Base-by-base conservation (phyloP, 2,888 invertebrate genomes). In the Limnephilus marmoratus region DNA sequence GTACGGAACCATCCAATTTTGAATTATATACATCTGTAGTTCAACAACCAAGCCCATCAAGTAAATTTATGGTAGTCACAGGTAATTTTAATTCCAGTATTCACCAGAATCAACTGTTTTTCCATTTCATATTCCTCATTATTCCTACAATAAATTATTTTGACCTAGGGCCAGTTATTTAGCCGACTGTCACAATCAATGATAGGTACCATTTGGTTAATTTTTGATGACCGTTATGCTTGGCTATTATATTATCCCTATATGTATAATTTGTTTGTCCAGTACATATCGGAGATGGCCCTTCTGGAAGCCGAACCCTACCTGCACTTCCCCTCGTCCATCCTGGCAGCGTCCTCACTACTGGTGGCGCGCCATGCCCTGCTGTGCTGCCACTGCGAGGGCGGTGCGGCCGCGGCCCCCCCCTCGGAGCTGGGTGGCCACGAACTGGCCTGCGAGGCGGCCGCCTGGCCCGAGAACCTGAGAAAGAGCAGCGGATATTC, bases 281-380 rank as follows among this genome's bases (percentile, higher is more conserved):
- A 98, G 97, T 99, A 98, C 95, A 96, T 99, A 93, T 97, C 97
- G 91, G 99, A 99, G 96, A 95, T 99, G 94, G 97, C 98, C 13
- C 96, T 99, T 94, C 95, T 99, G 94, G 98, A 99, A 94, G 98
- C 98, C 4, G 99, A 99, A 94, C 98, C 98, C 0, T 99, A 97
- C 95, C 96, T 99, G 93, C 97, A 97, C 94, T 98, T 96, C 95
- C 95, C 97, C 94, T 98, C 99, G 41, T 99, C 99, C 5, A 95
- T 97, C 87, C 97, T 99, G 93, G 98, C 99, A 4, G 97, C 98
- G 7, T 97, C 98, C 49, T 97, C 98, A 0, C 95, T 99, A 81
- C 98, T 98, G 91, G 96, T 99, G 49, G 98, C 99, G 0, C 97
- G 98, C 88, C 97, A 98, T 94, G 97, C 97, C 91, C 95, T 98